Evolutionary conservation across 2,797 vertebrate genomes (phyloP).

Genomic region (Chiloscyllium punctatum): DNA sequence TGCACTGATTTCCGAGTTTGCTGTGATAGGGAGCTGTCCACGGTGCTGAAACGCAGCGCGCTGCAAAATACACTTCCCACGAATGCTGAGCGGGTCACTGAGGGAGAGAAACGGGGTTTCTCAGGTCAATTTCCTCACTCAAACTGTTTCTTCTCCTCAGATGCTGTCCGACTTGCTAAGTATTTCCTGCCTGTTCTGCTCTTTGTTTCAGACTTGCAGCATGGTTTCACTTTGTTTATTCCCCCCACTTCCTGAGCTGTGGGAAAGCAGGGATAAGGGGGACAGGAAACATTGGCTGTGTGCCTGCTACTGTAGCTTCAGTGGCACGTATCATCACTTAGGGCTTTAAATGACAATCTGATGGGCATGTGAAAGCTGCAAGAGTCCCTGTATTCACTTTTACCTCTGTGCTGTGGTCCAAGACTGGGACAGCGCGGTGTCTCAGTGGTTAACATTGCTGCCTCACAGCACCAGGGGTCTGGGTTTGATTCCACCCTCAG

Average conservation of each 20-base stretch:
- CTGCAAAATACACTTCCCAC: no score
- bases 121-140: no score
- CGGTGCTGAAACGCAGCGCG: no score
- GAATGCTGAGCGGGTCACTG: no score
- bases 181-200: background rate
- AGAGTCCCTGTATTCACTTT: background rate
- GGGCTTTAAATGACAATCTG: background rate
- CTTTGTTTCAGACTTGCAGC: background rate
- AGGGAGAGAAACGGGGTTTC: no score
- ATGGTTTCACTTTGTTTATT: no score
- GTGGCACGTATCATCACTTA: background rate
- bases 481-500: no score
- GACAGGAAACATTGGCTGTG: background rate
- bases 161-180: background rate
- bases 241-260: background rate
- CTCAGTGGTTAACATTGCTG: no score
- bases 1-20: no score
- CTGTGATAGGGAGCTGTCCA: no score
- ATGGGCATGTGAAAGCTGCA: background rate
- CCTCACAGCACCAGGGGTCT: no score
- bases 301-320: background rate
- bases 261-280: background rate
- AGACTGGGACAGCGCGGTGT: background rate
- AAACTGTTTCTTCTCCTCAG: background rate
- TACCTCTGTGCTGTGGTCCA: background rate